Evolutionary conservation across 2,113 vertebrate species (phyloP).

Genomic region (Rhinoderma darwinii): DNA sequence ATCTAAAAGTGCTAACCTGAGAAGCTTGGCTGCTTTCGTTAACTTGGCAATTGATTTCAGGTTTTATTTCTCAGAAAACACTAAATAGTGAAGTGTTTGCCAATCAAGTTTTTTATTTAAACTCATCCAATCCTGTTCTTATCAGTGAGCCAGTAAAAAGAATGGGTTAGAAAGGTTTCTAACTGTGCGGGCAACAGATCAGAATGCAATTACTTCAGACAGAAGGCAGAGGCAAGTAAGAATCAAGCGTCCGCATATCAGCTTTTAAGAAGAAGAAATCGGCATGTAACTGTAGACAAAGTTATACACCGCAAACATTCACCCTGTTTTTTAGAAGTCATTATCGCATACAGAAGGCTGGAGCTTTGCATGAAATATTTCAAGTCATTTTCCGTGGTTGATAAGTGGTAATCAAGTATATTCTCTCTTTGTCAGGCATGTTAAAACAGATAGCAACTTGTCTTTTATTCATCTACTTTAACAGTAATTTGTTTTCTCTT

Average conservation of each 20-base stretch:
- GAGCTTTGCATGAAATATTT: conserved; percentile 27
- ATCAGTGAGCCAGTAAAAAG: conserved; percentile 49
- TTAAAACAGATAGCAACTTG: conserved; percentile 39
- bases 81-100: conserved; percentile 48
- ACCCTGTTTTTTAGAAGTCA: background rate
- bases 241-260: conserved; percentile 29
- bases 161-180: conserved; percentile 23
- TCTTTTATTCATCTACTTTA: conserved; percentile 25
- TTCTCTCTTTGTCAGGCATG: conserved; percentile 38
- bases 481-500: conserved; percentile 34
- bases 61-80: conserved; percentile 41
- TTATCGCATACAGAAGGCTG: conserved; percentile 21
- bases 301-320: conserved; percentile 13
- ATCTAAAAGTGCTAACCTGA: conserved; percentile 46
- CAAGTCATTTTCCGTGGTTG: conserved; percentile 24
- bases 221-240: conserved; percentile 15
- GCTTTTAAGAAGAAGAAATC: conserved; percentile 29
- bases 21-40: conserved; percentile 35
- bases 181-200: conserved; percentile 32
- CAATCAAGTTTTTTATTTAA: conserved; percentile 50
- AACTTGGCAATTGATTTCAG: conserved; percentile 47
- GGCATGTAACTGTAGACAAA: conserved; percentile 37
- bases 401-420: conserved; percentile 29
- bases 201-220: conserved; percentile 43
- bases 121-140: conserved; percentile 39